These are phyloP conservation scores for Teinopalpus imperialis DNA, from an alignment of 2,888 invertebrate species.

Conservation along the genomic window DNA sequence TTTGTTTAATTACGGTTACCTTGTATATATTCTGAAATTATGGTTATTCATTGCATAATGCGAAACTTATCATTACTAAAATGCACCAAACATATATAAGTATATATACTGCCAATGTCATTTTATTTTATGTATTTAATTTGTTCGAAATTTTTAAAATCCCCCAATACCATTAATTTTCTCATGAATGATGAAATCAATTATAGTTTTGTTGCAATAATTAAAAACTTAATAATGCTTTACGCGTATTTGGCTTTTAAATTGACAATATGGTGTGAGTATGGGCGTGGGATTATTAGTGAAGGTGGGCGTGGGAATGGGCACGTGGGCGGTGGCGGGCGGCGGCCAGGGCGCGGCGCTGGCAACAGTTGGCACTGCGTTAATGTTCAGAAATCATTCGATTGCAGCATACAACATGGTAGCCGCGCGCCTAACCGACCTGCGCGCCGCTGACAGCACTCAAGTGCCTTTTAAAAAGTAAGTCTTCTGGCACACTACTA, in stretches of 20 bases:
- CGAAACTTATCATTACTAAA: neutral
- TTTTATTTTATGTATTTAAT: too few species aligned
- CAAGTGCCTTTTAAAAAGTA: constrained; percentile 99
- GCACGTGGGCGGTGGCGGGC: constrained; percentile 38
- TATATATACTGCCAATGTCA: too few species aligned
- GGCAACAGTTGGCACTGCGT: constrained; percentile 57
- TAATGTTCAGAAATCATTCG: constrained; percentile 85
- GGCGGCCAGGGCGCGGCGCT: constrained; percentile 35
- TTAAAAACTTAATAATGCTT: constrained; percentile 25
- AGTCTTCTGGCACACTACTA: constrained; percentile 82
- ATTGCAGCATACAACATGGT: constrained; percentile 99
- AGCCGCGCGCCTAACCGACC: constrained; percentile 97
- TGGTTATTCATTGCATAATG: constrained; percentile 17
- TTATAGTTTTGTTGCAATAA: constrained; percentile 1
- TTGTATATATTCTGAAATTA: constrained; percentile 6
- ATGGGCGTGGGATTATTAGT: constrained; percentile 31
- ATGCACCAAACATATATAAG: too few species aligned
- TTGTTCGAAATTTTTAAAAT: too few species aligned
- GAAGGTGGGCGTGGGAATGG: constrained; percentile 42
- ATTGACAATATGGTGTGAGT: constrained; percentile 81
- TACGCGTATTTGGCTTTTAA: constrained; percentile 48
- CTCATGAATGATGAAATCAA: too few species aligned
- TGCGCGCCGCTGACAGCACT: constrained; percentile 96
- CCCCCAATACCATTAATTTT: too few species aligned
- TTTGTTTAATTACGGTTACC: too few species aligned